These are phyloP conservation scores for Cristatella mucedo DNA, from an alignment of 2,888 invertebrate genomes.

Conservation along the genomic window DNA sequence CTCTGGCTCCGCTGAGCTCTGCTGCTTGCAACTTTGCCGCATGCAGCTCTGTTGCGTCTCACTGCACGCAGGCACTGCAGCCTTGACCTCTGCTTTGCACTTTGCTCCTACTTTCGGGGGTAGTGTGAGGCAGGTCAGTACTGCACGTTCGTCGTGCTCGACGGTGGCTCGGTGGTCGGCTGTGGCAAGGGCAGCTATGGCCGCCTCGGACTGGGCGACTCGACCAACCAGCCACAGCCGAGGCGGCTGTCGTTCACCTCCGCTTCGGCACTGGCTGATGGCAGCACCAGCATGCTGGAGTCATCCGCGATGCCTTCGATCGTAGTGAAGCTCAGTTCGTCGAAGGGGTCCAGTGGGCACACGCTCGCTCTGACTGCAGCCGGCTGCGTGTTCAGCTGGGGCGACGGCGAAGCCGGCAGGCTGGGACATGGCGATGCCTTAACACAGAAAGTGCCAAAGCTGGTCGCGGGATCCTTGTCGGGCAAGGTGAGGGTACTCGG, in stretches of 20 bases:
- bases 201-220: conserved; percentile 49
- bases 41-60: too few relatives aligned
- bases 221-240: conserved; percentile 46
- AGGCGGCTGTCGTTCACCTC: conserved; percentile 45
- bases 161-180: conserved; percentile 46
- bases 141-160: conserved; percentile 48
- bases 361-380: conserved; percentile 48
- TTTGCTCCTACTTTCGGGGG: conserved; percentile 3
- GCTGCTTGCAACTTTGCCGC: too few relatives aligned
- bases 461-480: conserved; percentile 45
- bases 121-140: conserved; percentile 51
- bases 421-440: conserved; percentile 51
- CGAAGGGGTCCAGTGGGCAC: conserved; percentile 51
- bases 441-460: conserved; percentile 47
- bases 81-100: neutral
- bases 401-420: conserved; percentile 51
- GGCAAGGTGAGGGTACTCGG: conserved; percentile 42
- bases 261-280: conserved; percentile 20
- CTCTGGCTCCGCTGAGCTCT: too few relatives aligned
- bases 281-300: neutral
- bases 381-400: conserved; percentile 53
- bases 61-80: too few relatives aligned
- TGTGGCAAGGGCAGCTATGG: conserved; percentile 52
- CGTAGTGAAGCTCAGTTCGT: conserved; percentile 47
- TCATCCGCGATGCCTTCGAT: too few relatives aligned